A percentile compares a stretch with the other conserved stretches of the same genome.
phyloP scores from a whole-genome alignment of 2,797 vertebrate genomes.

The Paedocypris micromegethes region DNA sequence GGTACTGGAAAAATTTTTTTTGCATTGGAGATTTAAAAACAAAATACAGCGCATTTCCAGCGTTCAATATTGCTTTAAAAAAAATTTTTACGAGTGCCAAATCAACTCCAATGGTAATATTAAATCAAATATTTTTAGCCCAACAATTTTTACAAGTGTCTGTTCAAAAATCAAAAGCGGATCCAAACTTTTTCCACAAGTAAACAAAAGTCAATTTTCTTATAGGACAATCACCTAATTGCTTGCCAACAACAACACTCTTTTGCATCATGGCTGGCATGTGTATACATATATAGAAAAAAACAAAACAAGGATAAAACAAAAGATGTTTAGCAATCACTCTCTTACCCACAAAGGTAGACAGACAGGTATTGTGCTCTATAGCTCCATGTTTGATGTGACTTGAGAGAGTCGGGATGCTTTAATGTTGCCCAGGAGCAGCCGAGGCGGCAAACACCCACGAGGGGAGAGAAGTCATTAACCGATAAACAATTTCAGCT shows the following conservation, averaged over 20 bases:
- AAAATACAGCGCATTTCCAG: too few species aligned
- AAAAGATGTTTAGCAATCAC: not conserved
- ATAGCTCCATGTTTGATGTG: constrained; percentile 40
- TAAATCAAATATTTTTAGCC: constrained; percentile 11
- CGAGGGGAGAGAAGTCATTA: constrained; percentile 55
- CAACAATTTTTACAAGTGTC: constrained; percentile 32
- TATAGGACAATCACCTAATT: constrained; percentile 27
- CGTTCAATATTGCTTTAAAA: too few species aligned
- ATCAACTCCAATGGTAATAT: not conserved
- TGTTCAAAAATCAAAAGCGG: constrained; percentile 5
- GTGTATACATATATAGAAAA: constrained; percentile 23
- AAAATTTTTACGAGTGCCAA: too few species aligned
- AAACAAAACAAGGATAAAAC: constrained; percentile 13
- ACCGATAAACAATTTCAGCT: constrained; percentile 65
- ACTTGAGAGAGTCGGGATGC: constrained; percentile 68
- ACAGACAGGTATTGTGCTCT: constrained; percentile 36
- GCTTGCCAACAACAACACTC: constrained; percentile 7
- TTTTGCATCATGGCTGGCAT: not conserved
- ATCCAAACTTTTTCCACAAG: constrained; percentile 25
- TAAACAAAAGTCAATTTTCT: constrained; percentile 26
- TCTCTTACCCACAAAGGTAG: constrained; percentile 40
- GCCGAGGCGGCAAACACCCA: constrained; percentile 67
- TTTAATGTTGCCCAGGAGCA: constrained; percentile 65
- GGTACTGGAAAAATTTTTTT: too few species aligned
- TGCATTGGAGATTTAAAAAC: too few species aligned